Evolutionary conservation across 2,888 invertebrate genomes (phyloP).

Genomic region (Zygaena filipendulae): DNA sequence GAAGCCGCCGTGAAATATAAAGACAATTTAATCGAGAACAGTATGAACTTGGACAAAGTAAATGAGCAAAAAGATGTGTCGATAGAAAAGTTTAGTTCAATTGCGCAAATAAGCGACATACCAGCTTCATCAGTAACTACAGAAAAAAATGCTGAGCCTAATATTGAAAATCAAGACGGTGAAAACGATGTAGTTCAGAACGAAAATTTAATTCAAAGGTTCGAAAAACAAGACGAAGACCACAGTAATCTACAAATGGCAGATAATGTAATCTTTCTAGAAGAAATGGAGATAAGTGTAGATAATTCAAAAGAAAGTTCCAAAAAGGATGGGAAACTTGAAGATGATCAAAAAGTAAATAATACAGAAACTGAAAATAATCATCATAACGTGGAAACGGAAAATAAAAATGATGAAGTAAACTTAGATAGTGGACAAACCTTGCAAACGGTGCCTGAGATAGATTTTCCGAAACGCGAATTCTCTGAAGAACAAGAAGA

Average conservation of each 20-base stretch:
- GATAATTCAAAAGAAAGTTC: conserved; percentile 10
- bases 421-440: too few species aligned
- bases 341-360: conserved; percentile 11
- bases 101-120: too few species aligned
- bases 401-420: conserved; percentile 9
- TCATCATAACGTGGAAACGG: conserved; percentile 5
- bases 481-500: conserved; percentile 3
- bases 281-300: not conserved
- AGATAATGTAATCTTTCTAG: too few species aligned
- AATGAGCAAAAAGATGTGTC: conserved; percentile 2
- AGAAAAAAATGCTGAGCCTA: conserved; percentile 13
- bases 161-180: too few species aligned
- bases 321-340: conserved; percentile 2
- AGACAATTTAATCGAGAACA: conserved; percentile 12
- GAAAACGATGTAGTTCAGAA: too few species aligned
- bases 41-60: conserved; percentile 12
- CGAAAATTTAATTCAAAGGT: too few species aligned
- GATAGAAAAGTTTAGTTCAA: too few species aligned
- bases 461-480: too few species aligned
- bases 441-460: too few species aligned
- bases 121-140: not conserved
- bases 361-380: conserved; percentile 4
- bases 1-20: too few species aligned
- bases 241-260: too few species aligned
- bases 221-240: too few species aligned